Conservation (phyloP, 1,140 invertebrate species). For the Drosophila sproati region DNA sequence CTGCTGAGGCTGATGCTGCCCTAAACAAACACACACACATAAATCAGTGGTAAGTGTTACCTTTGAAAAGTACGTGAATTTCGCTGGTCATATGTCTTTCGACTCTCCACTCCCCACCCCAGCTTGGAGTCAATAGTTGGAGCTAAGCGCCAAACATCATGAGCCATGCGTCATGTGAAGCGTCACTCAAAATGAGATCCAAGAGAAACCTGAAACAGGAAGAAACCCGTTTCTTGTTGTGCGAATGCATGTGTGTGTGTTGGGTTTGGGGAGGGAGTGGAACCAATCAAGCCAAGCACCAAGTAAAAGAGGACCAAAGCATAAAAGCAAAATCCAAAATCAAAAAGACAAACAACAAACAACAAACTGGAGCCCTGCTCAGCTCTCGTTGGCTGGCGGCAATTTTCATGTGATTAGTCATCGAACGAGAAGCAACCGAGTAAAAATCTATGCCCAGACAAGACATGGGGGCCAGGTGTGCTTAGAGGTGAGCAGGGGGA, state of each 20-base stretch:
- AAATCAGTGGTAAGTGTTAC: constrained; percentile 29
- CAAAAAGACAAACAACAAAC: constrained; percentile 37
- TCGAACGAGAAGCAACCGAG: constrained; percentile 35
- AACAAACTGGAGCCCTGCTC: constrained; percentile 39
- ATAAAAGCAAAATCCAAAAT: constrained; percentile 51
- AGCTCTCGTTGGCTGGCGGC: constrained; percentile 45
- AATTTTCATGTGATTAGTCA: constrained; percentile 79
- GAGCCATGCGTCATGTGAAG: constrained; percentile 59
- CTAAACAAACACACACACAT: constrained; percentile 22
- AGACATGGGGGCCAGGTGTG: neutral
- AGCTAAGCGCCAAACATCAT: constrained; percentile 43
- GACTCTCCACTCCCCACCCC: neutral
- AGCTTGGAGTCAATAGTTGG: constrained; percentile 21
- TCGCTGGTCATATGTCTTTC: constrained; percentile 20
- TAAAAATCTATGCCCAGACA: constrained; percentile 9
- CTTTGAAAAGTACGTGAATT: constrained; percentile 5
- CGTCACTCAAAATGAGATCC: constrained; percentile 42
- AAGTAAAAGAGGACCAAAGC: constrained; percentile 55
- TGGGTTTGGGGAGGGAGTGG: constrained; percentile 47
- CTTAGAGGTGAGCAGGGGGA: too few species aligned
- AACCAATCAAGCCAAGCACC: constrained; percentile 68
- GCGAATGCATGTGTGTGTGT: constrained; percentile 15
- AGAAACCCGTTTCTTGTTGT: constrained; percentile 65
- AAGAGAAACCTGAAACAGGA: constrained; percentile 61
- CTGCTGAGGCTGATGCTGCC: neutral